Conservation (phyloP, 2,888 invertebrate species). For the Stenurella melanura region DNA sequence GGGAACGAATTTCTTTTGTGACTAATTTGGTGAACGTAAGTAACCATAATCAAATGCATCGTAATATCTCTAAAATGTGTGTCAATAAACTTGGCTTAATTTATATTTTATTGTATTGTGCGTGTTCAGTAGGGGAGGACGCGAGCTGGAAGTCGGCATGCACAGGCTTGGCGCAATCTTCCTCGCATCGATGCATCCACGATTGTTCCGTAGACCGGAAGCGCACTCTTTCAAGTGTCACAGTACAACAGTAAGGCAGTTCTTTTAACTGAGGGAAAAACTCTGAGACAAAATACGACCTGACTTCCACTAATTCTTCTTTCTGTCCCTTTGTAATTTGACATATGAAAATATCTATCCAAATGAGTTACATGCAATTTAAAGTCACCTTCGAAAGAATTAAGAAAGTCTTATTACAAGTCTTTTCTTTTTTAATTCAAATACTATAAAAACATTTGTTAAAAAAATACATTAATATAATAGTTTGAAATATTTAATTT, state of each 20-base stretch:
- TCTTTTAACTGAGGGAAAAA: conserved; percentile 19
- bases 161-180: conserved; percentile 47
- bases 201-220: conserved; percentile 47
- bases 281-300: conserved; percentile 30
- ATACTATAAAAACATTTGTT: too few species aligned
- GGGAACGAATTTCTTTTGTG: conserved; percentile 4
- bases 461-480: too few species aligned
- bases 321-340: conserved; percentile 20
- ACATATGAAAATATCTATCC: conserved; percentile 11
- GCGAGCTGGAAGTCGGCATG: conserved; percentile 37
- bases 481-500: too few species aligned
- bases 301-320: conserved; percentile 37
- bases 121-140: conserved; percentile 34
- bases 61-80: conserved; percentile 28
- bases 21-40: conserved; percentile 27
- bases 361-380: background rate
- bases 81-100: conserved; percentile 39
- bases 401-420: background rate
- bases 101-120: conserved; percentile 34
- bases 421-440: too few species aligned
- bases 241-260: conserved; percentile 31
- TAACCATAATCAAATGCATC: conserved; percentile 25
- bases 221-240: conserved; percentile 49
- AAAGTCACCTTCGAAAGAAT: background rate
- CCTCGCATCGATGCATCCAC: conserved; percentile 43